phyloP scores from a whole-genome alignment of 2,797 vertebrate genomes.

The Peromyscus aztecus region DNA sequence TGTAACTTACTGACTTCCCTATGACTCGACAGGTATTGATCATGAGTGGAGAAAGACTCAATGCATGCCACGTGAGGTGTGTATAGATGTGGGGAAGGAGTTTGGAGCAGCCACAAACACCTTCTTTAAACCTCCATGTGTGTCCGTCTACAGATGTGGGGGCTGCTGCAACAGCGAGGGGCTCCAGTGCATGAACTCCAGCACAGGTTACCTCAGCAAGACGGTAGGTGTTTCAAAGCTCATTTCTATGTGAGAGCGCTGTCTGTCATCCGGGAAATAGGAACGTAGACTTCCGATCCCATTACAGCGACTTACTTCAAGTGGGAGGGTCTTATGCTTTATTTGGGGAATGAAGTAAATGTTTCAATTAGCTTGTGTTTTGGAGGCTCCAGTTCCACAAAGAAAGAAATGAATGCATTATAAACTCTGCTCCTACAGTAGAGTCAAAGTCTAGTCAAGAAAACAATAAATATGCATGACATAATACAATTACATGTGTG shows the following conservation, averaged over 20 bases:
- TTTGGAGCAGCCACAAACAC: constrained; percentile 98
- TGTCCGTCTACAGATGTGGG: constrained; percentile 99
- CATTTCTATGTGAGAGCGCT: background rate
- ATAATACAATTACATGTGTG: no score
- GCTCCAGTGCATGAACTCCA: constrained; percentile 97
- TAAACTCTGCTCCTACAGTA: background rate
- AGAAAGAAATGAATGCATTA: background rate
- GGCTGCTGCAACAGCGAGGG: constrained; percentile 99
- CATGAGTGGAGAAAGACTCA: constrained; percentile 99
- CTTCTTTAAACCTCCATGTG: constrained; percentile 99
- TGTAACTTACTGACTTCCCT: constrained; percentile 87
- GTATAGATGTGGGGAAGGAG: constrained; percentile 99
- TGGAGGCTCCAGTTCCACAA: background rate
- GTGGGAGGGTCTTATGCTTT: background rate
- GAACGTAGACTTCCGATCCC: no score
- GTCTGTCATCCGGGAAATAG: background rate
- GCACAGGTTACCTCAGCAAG: constrained; percentile 97
- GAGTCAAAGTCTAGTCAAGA: background rate
- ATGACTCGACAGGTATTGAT: constrained; percentile 96
- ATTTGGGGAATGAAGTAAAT: background rate
- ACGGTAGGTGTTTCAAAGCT: constrained; percentile 91
- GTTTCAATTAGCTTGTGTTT: background rate
- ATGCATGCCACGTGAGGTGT: constrained; percentile 98
- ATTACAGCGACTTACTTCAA: no score
- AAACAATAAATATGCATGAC: background rate